Evolutionary conservation across 2,888 invertebrate genomes (phyloP), one percentile per base, ranked within the genome.

Genomic region (Rhagophthalmus giganteus): DNA sequence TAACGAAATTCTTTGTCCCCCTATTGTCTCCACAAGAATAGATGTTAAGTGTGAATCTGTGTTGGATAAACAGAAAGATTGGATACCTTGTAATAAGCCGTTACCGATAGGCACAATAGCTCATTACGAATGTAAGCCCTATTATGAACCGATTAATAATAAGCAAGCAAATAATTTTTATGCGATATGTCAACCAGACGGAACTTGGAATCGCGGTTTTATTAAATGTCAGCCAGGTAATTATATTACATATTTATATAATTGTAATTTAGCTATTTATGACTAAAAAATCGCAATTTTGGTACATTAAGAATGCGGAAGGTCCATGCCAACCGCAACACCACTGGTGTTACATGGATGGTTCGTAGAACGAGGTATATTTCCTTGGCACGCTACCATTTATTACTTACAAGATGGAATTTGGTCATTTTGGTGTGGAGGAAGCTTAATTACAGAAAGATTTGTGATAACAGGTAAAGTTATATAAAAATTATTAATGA

Each of bases 331-430:
- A 0, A 57, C 58, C 0, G 74, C 70, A 0, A 62, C 65, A 2
- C 67, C 74, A 6, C 62, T 79, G 26, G 69, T 75, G 30, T 66
- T 79, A 16, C 69, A 75, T 3, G 78, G 75, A 0, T 64, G 78
- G 57, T 60, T 65, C 1, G 68, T 68, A 0, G 61, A 72, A 31
- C 61, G 68, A 1, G 76, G 74, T 1, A 71, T 74, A 42, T 63
- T 78, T 37, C 82, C 83, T 0, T 83, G 83, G 83, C 81, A 82
- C 57, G 76, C 76, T 0, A 78, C 78, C 0, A 72, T 83, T 1
- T 83, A 79, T 61, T 64, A 67, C 1, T 75, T 73, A 57, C 68
- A 69, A 3, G 64, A 68, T 8, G 71, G 61, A 0, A 68, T 74
- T 0, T 78, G 76, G 73, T 71, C 55, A 54, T 80, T 79, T 58